phyloP scores from a whole-genome alignment of 2,113 vertebrate species.

The Thamnaconus septentrionalis region DNA sequence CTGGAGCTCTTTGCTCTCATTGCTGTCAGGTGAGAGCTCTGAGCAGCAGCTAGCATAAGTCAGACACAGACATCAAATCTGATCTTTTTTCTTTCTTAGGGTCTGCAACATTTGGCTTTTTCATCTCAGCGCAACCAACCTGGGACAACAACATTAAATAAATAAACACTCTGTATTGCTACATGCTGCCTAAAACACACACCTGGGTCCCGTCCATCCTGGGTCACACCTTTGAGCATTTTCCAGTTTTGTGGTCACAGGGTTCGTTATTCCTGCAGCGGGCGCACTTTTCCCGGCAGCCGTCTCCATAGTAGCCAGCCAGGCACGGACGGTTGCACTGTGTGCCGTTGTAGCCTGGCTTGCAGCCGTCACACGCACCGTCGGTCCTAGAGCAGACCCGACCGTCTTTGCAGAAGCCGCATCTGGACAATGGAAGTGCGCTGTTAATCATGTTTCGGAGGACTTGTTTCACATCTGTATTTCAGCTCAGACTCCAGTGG shows the following conservation, averaged over 20 bases:
- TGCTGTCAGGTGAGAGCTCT: too few relatives aligned
- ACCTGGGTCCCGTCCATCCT: constrained; percentile 85
- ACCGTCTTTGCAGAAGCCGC: constrained; percentile 82
- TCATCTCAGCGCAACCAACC: too few relatives aligned
- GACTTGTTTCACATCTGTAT: neutral
- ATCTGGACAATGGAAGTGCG: constrained; percentile 68
- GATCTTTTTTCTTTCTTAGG: too few relatives aligned
- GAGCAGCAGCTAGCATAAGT: too few relatives aligned
- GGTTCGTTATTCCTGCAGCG: constrained; percentile 74
- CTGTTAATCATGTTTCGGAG: too few relatives aligned
- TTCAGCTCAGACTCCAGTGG: neutral
- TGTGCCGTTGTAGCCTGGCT: constrained; percentile 87
- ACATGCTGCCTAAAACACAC: neutral
- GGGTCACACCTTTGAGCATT: constrained; percentile 82
- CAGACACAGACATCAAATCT: too few relatives aligned
- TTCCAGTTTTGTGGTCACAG: constrained; percentile 81
- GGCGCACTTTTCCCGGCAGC: constrained; percentile 81
- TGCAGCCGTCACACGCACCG: constrained; percentile 83
- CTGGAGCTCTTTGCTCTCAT: too few relatives aligned
- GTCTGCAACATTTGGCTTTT: too few relatives aligned
- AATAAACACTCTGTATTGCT: too few relatives aligned
- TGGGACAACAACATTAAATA: too few relatives aligned
- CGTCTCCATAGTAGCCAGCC: constrained; percentile 78
- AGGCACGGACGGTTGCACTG: constrained; percentile 81
- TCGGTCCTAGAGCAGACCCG: constrained; percentile 79